A percentile compares a stretch with the other conserved stretches of the same genome.
These are phyloP conservation scores for Drosophila nr. fundita DNA, from an alignment of 2,888 invertebrate species.

Conservation along the genomic window DNA sequence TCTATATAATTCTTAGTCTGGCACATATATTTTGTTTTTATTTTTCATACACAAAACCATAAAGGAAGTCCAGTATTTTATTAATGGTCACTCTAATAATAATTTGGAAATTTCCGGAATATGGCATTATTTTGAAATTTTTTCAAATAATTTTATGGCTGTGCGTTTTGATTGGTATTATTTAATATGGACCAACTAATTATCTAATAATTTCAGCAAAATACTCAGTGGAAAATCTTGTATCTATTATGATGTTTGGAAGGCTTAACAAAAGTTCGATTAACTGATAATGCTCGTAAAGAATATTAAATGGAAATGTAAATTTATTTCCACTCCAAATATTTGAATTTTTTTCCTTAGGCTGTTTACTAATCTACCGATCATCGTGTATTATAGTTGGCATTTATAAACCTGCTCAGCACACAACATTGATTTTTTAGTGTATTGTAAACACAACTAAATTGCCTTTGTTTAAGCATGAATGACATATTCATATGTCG, in stretches of 20 bases:
- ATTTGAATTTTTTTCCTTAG: background rate
- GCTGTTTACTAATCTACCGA: background rate
- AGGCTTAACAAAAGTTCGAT: background rate
- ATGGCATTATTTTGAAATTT: background rate
- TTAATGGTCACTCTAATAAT: background rate
- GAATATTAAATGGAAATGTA: background rate
- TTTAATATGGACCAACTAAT: background rate
- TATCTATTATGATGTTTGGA: background rate
- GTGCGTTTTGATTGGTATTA: too few species aligned
- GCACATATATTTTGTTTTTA: background rate
- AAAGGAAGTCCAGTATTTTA: background rate
- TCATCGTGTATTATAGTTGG: background rate
- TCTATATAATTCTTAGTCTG: background rate
- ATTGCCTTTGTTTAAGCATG: constrained; percentile 3
- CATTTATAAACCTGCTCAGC: background rate
- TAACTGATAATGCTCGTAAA: background rate
- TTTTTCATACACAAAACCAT: background rate
- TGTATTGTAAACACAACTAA: background rate
- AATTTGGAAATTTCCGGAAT: background rate
- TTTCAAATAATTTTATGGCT: background rate
- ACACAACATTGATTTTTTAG: constrained; percentile 12
- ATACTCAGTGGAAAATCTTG: background rate
- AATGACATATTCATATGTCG: background rate
- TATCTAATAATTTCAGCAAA: background rate
- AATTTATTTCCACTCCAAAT: background rate